Percentiles rank a stretch among this genome's conserved stretches.
phyloP scores from a whole-genome alignment of 1,140 invertebrate species.

The Drosophila rhopaloa region DNA sequence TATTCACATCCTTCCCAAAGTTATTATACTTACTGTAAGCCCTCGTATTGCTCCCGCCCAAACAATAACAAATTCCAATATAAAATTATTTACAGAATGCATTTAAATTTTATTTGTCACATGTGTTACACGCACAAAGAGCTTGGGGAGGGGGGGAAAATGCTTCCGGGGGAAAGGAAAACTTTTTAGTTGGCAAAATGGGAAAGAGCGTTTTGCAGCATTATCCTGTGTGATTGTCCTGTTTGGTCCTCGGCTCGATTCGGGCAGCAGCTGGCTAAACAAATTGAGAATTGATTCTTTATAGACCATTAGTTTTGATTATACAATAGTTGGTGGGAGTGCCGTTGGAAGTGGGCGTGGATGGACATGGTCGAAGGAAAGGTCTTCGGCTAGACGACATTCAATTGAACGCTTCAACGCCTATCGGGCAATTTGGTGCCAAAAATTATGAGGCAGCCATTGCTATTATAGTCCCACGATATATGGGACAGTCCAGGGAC shows the following conservation, averaged over 20 bases:
- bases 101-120: constrained; percentile 79
- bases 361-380: constrained; percentile 19
- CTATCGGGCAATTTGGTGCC: constrained; percentile 80
- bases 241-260: constrained; percentile 30
- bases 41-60: background rate
- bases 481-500: constrained; percentile 50
- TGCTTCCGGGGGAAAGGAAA: constrained; percentile 2
- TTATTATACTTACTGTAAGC: constrained; percentile 23
- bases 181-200: constrained; percentile 49
- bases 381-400: constrained; percentile 59
- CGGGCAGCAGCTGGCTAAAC: constrained; percentile 77
- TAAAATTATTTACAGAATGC: constrained; percentile 60
- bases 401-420: constrained; percentile 83
- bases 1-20: background rate
- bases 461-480: constrained; percentile 75
- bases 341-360: constrained; percentile 4
- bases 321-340: constrained; percentile 68
- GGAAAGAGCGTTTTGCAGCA: constrained; percentile 30
- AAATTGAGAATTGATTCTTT: constrained; percentile 84
- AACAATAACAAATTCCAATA: constrained; percentile 42
- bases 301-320: constrained; percentile 84
- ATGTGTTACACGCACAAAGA: constrained; percentile 59
- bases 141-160: background rate
- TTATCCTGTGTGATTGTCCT: constrained; percentile 50
- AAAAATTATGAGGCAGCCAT: constrained; percentile 77